These are phyloP conservation scores for Melanostoma scalare DNA, from an alignment of 2,888 invertebrate species.

Conservation along the genomic window DNA sequence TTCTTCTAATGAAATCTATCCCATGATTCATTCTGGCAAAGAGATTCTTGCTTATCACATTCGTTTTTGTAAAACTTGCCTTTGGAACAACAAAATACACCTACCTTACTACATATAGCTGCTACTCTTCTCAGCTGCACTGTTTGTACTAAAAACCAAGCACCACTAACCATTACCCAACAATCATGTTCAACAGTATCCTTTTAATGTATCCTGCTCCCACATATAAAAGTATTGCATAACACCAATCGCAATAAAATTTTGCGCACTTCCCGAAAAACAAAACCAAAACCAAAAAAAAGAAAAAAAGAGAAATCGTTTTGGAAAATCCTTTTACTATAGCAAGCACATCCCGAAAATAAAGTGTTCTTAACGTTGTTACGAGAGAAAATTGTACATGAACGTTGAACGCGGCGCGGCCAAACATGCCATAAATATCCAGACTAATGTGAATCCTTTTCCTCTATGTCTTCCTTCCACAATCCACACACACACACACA, in stretches of 20 bases:
- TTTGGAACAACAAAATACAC: not conserved
- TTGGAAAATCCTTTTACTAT: constrained; percentile 47
- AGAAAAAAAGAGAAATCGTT: constrained; percentile 1
- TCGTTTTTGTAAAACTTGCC: too few species aligned
- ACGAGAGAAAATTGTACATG: constrained; percentile 65
- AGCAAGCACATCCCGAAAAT: constrained; percentile 51
- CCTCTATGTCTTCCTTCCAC: constrained; percentile 17
- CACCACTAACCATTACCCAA: constrained; percentile 37
- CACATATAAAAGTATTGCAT: constrained; percentile 30
- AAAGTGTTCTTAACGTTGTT: constrained; percentile 69
- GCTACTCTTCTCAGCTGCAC: not conserved
- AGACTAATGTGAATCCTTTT: constrained; percentile 67
- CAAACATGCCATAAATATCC: constrained; percentile 65
- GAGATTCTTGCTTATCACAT: too few species aligned
- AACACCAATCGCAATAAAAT: constrained; percentile 61
- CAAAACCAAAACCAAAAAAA: too few species aligned
- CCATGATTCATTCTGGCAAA: too few species aligned
- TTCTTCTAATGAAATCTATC: too few species aligned
- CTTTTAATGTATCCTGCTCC: constrained; percentile 37
- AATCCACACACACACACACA: not conserved
- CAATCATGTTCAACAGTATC: constrained; percentile 56
- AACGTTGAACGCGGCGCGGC: constrained; percentile 28
- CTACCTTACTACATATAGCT: not conserved
- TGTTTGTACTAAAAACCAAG: not conserved
- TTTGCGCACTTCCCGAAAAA: constrained; percentile 36